phyloP scores from a whole-genome alignment of 92 coral and sea anemone species.

The Epizoanthus fatuus region DNA sequence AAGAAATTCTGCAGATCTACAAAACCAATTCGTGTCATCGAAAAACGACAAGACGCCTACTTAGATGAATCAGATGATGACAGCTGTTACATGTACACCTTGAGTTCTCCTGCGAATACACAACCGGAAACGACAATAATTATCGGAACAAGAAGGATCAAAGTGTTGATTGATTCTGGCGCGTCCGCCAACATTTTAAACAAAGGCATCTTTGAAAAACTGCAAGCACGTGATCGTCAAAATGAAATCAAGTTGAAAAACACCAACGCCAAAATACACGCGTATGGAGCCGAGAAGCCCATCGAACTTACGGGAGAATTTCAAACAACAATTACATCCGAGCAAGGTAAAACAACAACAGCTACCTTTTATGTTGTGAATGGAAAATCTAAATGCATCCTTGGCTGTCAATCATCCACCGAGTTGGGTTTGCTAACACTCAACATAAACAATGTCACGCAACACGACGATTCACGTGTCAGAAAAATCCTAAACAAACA shows the following conservation, averaged over 20 bases:
- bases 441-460: slow-evolving; percentile 16
- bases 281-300: slow-evolving; percentile 56
- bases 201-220: slow-evolving; percentile 2
- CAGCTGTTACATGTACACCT: slow-evolving; percentile 8
- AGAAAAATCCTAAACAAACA: slow-evolving; percentile 37
- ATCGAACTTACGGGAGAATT: slow-evolving; percentile 53
- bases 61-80: slow-evolving; percentile 49
- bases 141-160: slow-evolving; percentile 35
- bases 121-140: slow-evolving; percentile 44
- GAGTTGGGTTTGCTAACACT: slow-evolving; percentile 38
- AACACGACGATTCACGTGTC: slow-evolving; percentile 36
- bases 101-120: slow-evolving; percentile 15
- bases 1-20: slow-evolving; percentile 28
- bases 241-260: neutral
- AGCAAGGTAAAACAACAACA: slow-evolving; percentile 37
- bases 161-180: slow-evolving; percentile 56
- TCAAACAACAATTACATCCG: slow-evolving; percentile 33
- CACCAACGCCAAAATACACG: slow-evolving; percentile 47
- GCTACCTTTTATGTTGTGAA: slow-evolving; percentile 54
- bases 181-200: slow-evolving; percentile 62
- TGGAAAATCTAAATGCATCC: slow-evolving; percentile 24
- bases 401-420: slow-evolving; percentile 14
- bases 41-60: neutral
- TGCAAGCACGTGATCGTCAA: slow-evolving; percentile 9
- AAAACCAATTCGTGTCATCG: neutral